phyloP scores from a whole-genome alignment of 2,888 invertebrate species.

The Chydorus sphaericus region DNA sequence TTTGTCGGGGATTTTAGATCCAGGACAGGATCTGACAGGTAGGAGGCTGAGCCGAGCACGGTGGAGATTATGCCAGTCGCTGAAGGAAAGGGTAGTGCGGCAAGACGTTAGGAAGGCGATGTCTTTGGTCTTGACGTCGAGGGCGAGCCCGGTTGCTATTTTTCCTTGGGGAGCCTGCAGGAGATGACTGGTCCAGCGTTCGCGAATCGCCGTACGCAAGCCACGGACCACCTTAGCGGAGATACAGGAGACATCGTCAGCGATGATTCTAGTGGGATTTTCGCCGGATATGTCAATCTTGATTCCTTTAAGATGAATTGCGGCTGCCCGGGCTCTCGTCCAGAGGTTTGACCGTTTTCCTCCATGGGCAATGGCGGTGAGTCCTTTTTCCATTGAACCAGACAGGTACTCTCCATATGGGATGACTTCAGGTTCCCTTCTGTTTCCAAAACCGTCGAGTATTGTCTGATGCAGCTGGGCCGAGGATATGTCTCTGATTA shows the following conservation, averaged over 20 bases:
- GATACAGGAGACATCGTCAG: not conserved
- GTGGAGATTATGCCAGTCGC: not conserved
- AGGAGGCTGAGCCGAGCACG: not conserved
- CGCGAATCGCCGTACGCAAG: not conserved
- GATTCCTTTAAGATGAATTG: not conserved
- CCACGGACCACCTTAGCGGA: not conserved
- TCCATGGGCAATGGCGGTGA: not conserved
- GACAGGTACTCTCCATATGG: not conserved
- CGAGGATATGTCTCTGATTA: not conserved
- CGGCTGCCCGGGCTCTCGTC: not conserved
- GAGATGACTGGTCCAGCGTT: not conserved
- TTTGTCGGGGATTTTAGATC: not conserved
- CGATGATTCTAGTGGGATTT: not conserved
- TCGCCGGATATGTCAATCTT: not conserved
- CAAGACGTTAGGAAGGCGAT: not conserved
- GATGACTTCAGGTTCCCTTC: not conserved
- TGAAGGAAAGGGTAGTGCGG: not conserved
- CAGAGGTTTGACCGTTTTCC: not conserved
- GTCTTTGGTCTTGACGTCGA: not conserved
- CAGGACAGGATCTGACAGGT: not conserved
- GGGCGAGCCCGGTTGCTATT: not conserved
- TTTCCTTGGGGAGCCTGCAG: not conserved
- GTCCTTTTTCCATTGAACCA: not conserved
- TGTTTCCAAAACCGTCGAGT: not conserved
- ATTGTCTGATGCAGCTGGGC: not conserved